A percentile compares a stretch with the other conserved stretches of the same genome.
phyloP scores from a whole-genome alignment of 2,888 invertebrate species.

The Drosophila villosipedis region DNA sequence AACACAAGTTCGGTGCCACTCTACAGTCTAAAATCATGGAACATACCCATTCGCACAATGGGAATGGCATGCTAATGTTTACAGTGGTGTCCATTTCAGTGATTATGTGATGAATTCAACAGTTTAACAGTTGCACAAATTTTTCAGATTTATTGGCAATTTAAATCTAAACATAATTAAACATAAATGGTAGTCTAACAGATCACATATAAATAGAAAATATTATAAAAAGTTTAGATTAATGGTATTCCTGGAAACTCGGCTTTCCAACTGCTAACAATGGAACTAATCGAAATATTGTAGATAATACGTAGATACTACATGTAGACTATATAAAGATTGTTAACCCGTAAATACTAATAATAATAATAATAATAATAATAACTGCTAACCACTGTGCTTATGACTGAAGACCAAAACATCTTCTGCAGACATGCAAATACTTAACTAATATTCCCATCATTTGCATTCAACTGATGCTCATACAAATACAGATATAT shows the following conservation, averaged over 20 bases:
- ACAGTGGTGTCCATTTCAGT: conserved; percentile 8
- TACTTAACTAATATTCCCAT: conserved; percentile 3
- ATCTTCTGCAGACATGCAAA: conserved; percentile 5
- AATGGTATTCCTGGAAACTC: background rate
- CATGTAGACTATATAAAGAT: background rate
- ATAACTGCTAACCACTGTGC: conserved; percentile 11
- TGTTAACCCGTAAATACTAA: background rate
- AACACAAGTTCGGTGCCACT: conserved; percentile 23
- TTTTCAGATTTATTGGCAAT: background rate
- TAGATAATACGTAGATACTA: background rate
- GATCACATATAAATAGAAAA: background rate
- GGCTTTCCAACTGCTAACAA: background rate
- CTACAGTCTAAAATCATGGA: background rate
- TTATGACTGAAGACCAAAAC: background rate
- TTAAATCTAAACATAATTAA: background rate
- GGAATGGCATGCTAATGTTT: background rate
- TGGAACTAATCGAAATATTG: background rate
- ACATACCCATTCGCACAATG: background rate
- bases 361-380: background rate
- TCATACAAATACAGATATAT: background rate
- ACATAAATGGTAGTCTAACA: background rate
- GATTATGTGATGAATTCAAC: conserved; percentile 3
- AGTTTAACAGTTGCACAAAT: background rate
- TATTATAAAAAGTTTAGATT: background rate
- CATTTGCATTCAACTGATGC: background rate